Evolutionary conservation across 2,797 vertebrate species (phyloP), one percentile per base, ranked within the genome.

Genomic region (Thunnus albacares): DNA sequence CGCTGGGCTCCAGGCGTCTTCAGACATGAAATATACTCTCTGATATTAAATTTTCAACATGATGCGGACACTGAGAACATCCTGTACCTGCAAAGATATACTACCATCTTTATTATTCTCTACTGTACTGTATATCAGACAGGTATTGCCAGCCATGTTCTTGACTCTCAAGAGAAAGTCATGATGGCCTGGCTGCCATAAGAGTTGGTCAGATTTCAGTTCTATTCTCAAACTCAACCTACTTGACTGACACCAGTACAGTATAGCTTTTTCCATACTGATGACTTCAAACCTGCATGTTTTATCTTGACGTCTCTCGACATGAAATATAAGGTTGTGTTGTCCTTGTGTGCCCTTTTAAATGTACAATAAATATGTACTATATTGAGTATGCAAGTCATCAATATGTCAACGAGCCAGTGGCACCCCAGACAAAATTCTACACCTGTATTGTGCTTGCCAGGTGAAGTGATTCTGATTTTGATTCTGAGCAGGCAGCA

Each of bases 41-140:
- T 77, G 67, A 78, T 83, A 76, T 85, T 45, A 83, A 4, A 79
- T 71, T 77, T 87, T 83, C 26, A 81, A 73, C 61, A 64, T 65
- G 49, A 71, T 71, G 38, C 62, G 70, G 70, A 69, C 55, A 30
- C 63, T 17, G 52, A 83, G 77, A 81, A 81, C 73, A 87, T 78
- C 49, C 49, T 79, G 77, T 73, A 57, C 83, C 69, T 58, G 49
- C 49, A 69, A 45, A 56, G 61, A 78, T 52, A 68, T 30, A 58
- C 60, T 63, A 17, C 49, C n/a, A 68, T 62, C 52, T 60, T 67
- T 69, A 75, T 84, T 62, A 84, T 49, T 4, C 24, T 47, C 43
- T 35, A 35, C 33, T 71, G 49, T 69, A 69, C 38, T 71, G 49
- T 69, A 69, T 58, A 66, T 30, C 45, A 41, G 51, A 1, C 66